A percentile compares a stretch with the other conserved stretches of the same genome.
These are phyloP conservation scores for Heterohyrax brucei DNA, from an alignment of 2,797 vertebrate species.

Conservation along the genomic window DNA sequence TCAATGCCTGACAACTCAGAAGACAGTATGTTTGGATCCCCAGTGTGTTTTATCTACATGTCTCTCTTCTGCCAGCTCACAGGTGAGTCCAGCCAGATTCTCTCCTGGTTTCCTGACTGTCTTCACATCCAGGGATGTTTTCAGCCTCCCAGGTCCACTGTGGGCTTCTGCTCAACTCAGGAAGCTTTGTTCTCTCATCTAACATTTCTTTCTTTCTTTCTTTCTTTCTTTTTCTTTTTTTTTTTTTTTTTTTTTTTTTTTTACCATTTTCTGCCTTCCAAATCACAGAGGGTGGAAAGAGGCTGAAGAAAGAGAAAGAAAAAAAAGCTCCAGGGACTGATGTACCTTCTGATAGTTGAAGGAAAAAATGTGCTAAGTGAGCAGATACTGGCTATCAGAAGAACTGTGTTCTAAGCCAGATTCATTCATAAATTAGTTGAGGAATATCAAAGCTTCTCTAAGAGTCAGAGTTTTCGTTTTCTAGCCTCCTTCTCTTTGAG, in stretches of 20 bases:
- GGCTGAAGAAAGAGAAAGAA: not conserved
- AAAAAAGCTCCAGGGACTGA: not conserved
- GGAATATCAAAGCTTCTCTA: not conserved
- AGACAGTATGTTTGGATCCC: conserved; percentile 38
- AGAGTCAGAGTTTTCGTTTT: not conserved
- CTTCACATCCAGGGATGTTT: not conserved
- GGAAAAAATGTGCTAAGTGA: not conserved
- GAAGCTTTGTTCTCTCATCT: conserved; percentile 3
- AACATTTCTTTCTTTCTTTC: not conserved
- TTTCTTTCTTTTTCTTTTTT: too few species aligned
- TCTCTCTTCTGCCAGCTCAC: conserved; percentile 57
- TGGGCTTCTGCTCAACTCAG: not conserved
- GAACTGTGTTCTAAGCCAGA: not conserved
- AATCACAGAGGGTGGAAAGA: not conserved
- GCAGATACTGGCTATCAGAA: not conserved
- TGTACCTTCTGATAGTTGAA: not conserved
- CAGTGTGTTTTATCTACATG: not conserved
- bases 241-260: not conserved
- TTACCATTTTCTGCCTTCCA: not conserved
- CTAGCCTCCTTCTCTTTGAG: not conserved
- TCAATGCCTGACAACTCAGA: not conserved
- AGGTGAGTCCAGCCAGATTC: conserved; percentile 70
- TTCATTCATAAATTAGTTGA: conserved; percentile 11
- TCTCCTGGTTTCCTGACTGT: not conserved
- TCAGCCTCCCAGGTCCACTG: not conserved